phyloP scores from a whole-genome alignment of 1,140 invertebrate genomes.

The Copidosoma floridanum region DNA sequence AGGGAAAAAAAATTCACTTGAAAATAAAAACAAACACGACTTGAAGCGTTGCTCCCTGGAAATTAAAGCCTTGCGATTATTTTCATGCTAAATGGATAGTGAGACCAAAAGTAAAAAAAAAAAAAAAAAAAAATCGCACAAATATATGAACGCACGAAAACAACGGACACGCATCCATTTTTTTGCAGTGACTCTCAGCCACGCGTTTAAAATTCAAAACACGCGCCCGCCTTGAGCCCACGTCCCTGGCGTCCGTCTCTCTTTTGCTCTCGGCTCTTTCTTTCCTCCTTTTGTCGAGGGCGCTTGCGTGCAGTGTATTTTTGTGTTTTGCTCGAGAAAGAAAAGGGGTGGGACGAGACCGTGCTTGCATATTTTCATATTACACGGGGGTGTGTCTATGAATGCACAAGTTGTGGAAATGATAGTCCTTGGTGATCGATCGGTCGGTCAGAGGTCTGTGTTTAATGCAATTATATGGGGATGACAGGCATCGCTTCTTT shows the following conservation, averaged over 20 bases:
- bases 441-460: no score
- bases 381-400: constrained; percentile 12
- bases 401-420: no score
- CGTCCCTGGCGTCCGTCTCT: not conserved
- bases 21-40: not conserved
- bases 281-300: not conserved
- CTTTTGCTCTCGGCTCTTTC: not conserved
- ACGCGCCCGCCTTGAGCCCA: constrained; percentile 21
- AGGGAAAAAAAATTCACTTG: not conserved
- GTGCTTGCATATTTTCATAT: constrained; percentile 27
- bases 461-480: no score
- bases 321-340: not conserved
- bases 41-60: no score
- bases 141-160: not conserved
- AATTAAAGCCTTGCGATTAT: no score
- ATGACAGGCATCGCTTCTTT: no score
- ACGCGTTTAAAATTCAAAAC: constrained; percentile 14
- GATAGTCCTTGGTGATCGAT: no score
- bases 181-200: not conserved
- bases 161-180: not conserved
- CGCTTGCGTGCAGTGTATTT: not conserved
- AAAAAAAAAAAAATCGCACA: no score
- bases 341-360: no score
- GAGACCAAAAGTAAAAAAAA: no score
- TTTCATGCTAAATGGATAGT: no score